Base-by-base conservation (phyloP, 2,113 vertebrate genomes). In the Aspiorhynchus laticeps region DNA sequence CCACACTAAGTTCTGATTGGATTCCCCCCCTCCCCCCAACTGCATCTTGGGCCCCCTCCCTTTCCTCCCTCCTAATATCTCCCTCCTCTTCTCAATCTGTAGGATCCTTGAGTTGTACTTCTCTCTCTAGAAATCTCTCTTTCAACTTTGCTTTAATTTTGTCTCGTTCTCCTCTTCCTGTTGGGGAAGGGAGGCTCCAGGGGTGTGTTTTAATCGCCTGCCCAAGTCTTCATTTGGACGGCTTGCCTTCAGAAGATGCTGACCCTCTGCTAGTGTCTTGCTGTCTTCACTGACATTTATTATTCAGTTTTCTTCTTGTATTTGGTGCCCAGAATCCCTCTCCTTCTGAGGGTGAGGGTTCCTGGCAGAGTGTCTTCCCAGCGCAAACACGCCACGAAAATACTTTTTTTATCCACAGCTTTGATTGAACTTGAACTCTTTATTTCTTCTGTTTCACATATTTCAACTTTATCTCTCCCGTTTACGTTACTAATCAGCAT, bases 1-100 rank as follows among this genome's bases (percentile, higher is more conserved):
- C 89, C 91, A 92, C 86, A 76, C 91, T 26, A 94, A 93, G 92
- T 95, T 95, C 93, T 95, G 93, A 96, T 95, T 95, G 88, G 93
- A 95, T 95, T 94, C 95, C 93, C 91, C 93, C 94, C 94, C 56
- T 26, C 73, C 73, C 24, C 73, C 24, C 74, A 15, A 26, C 36
- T 0, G 4, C 15, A 10, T 38, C 19, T 5, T 36, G 53, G 90
- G 86, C n/a, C 59, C 63, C 80, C 88, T 67, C 87, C 73, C 88
- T 78, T 46, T 87, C 85, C 85, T 89, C 46, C 51, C 26, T 36
- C 46, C 46, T 43, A 17, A 73, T 28, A 36, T 46, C 38, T 63
- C 41, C 15, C 24, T 33, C 51, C 63, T 86, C 56, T 90, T 77
- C 67, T 90, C 87, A 84, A 89, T 91, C 91, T 93, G 84, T 88